Evolutionary conservation across 2,113 vertebrate species (phyloP).

Genomic region (Nansenia antarctica): DNA sequence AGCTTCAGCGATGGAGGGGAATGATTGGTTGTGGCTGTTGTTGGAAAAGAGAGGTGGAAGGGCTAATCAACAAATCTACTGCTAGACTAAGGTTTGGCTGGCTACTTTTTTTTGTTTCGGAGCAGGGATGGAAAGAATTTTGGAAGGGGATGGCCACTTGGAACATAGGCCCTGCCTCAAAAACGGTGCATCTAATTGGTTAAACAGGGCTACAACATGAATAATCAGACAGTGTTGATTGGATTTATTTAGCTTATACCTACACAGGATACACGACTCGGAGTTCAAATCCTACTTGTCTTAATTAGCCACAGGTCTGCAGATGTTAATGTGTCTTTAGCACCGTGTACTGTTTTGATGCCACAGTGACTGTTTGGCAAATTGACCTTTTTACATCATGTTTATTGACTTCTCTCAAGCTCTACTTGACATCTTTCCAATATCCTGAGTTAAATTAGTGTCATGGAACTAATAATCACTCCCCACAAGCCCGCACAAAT

Average conservation of each 20-base stretch:
- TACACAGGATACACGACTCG: neutral
- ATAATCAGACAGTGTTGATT: neutral
- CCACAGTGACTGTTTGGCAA: conserved; percentile 12
- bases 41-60: conserved; percentile 7
- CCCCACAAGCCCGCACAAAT: conserved; percentile 6
- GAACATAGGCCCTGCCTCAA: conserved; percentile 13
- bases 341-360: conserved; percentile 18
- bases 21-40: neutral
- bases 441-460: conserved; percentile 12
- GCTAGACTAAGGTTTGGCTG: conserved; percentile 15
- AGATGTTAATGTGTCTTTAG: conserved; percentile 12
- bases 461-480: conserved; percentile 6
- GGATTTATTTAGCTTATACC: neutral
- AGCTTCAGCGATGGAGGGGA: neutral
- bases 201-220: neutral
- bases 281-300: neutral
- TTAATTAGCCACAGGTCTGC: conserved; percentile 7
- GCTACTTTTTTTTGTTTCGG: conserved; percentile 18
- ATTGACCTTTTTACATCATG: conserved; percentile 29
- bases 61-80: conserved; percentile 41
- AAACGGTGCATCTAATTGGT: neutral
- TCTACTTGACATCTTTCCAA: conserved; percentile 25
- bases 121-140: conserved; percentile 27
- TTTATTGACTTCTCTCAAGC: conserved; percentile 28
- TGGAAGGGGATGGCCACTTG: conserved; percentile 22